Conservation (phyloP, 2,797 vertebrate species). For the Epinephelus awoara region DNA sequence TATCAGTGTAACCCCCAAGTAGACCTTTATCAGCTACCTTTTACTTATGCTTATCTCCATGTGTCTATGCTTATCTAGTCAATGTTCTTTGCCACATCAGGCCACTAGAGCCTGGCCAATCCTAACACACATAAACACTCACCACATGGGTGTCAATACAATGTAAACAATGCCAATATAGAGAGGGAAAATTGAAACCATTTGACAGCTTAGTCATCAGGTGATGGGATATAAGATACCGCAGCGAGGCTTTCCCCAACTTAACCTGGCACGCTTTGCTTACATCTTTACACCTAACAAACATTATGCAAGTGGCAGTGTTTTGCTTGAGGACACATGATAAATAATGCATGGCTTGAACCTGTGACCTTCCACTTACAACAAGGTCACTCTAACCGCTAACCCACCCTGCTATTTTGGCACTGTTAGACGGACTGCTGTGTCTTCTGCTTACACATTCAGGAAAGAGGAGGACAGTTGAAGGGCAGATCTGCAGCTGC, state of each 20-base stretch:
- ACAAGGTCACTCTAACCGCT: constrained; percentile 15
- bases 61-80: constrained; percentile 11
- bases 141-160: background rate
- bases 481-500: constrained; percentile 29
- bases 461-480: constrained; percentile 3
- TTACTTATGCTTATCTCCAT: background rate
- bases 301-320: background rate
- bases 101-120: constrained; percentile 43
- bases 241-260: background rate
- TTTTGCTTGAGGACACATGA: constrained; percentile 6
- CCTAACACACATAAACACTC: constrained; percentile 11
- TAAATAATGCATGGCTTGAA: constrained; percentile 22
- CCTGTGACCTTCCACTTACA: constrained; percentile 16
- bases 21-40: constrained; percentile 1
- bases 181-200: constrained; percentile 12
- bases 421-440: background rate
- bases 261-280: background rate
- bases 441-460: constrained; percentile 12
- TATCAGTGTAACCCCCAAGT: background rate
- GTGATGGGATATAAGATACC: background rate
- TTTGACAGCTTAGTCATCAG: constrained; percentile 12
- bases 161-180: constrained; percentile 13
- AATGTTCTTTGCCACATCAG: constrained; percentile 36
- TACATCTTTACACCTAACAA: background rate
- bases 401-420: background rate